Percentiles rank a stretch among this genome's conserved stretches.
Conservation (phyloP, 92 coral and sea anemone genomes). For the Pocillopora meandrina region DNA sequence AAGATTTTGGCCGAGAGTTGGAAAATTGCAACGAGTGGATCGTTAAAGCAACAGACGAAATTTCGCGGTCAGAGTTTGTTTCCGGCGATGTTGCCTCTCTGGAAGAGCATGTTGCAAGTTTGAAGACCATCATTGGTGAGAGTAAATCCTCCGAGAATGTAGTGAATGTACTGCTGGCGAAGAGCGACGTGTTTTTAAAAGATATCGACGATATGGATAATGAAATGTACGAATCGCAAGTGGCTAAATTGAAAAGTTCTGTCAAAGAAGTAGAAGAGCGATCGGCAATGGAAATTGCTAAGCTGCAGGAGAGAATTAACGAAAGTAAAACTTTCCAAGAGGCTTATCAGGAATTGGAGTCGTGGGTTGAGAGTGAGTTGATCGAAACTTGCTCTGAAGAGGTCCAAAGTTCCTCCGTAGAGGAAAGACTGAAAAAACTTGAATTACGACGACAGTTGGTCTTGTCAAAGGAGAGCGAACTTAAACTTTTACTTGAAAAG, state of each 20-base stretch:
- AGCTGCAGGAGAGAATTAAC: slow-evolving; percentile 11
- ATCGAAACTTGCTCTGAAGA: neutral
- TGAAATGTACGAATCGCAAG: slow-evolving; percentile 39
- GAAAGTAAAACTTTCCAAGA: slow-evolving; percentile 24
- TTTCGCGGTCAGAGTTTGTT: slow-evolving; percentile 27
- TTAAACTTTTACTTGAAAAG: slow-evolving; percentile 35
- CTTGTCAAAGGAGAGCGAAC: slow-evolving; percentile 30
- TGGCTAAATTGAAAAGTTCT: slow-evolving; percentile 29
- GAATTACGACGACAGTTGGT: slow-evolving; percentile 16
- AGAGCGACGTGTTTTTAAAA: slow-evolving; percentile 35
- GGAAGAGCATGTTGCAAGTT: slow-evolving; percentile 37
- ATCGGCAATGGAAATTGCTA: slow-evolving; percentile 18
- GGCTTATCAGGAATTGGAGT: slow-evolving; percentile 16
- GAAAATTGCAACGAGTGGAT: slow-evolving; percentile 62
- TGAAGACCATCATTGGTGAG: slow-evolving; percentile 27
- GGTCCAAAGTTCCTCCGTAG: slow-evolving; percentile 7
- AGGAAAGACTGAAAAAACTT: slow-evolving; percentile 13
- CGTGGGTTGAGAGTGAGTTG: slow-evolving; percentile 39
- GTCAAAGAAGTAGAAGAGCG: slow-evolving; percentile 20
- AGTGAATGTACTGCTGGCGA: slow-evolving; percentile 22
- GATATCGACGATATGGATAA: slow-evolving; percentile 21
- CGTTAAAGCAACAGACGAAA: slow-evolving; percentile 45
- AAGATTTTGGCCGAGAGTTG: slow-evolving; percentile 51
- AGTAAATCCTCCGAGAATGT: slow-evolving; percentile 33
- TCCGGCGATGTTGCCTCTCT: slow-evolving; percentile 21